Conservation (phyloP, 2,797 vertebrate species). For the Linurgus olivaceus region DNA sequence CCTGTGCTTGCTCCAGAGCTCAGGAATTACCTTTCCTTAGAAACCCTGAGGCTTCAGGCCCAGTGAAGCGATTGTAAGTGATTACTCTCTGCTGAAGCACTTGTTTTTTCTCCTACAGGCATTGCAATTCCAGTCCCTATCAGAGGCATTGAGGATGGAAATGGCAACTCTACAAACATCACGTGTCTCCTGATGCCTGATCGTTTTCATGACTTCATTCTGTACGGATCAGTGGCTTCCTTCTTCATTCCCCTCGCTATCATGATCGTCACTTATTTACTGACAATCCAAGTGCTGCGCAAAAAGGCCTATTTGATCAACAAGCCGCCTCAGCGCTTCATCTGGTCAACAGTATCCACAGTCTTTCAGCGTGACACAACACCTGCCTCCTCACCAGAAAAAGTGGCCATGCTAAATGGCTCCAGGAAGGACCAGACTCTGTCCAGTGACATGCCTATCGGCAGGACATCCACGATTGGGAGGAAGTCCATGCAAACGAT, state of each 20-base stretch:
- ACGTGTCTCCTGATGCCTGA: slow-evolving; percentile 85
- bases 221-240: slow-evolving; percentile 90
- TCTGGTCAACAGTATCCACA: slow-evolving; percentile 81
- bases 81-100: background rate
- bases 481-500: slow-evolving; percentile 95
- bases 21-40: background rate
- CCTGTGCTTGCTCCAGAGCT: background rate
- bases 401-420: slow-evolving; percentile 78
- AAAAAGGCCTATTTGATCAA: slow-evolving; percentile 91
- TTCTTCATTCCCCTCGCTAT: slow-evolving; percentile 93
- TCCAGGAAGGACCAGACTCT: slow-evolving; percentile 70
- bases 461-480: slow-evolving; percentile 86
- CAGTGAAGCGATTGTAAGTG: background rate
- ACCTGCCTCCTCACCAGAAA: slow-evolving; percentile 75
- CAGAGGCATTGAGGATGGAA: slow-evolving; percentile 84
- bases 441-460: slow-evolving; percentile 73
- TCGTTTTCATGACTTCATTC: slow-evolving; percentile 89
- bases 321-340: slow-evolving; percentile 83
- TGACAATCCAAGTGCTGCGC: slow-evolving; percentile 89
- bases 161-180: slow-evolving; percentile 79
- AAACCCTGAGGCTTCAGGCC: background rate
- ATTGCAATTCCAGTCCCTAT: slow-evolving; percentile 94
- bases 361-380: slow-evolving; percentile 85
- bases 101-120: slow-evolving; percentile 76
- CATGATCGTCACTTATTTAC: slow-evolving; percentile 95